These are phyloP conservation scores for Bombyx mori DNA, from an alignment of 1,140 invertebrate species.

Conservation along the genomic window DNA sequence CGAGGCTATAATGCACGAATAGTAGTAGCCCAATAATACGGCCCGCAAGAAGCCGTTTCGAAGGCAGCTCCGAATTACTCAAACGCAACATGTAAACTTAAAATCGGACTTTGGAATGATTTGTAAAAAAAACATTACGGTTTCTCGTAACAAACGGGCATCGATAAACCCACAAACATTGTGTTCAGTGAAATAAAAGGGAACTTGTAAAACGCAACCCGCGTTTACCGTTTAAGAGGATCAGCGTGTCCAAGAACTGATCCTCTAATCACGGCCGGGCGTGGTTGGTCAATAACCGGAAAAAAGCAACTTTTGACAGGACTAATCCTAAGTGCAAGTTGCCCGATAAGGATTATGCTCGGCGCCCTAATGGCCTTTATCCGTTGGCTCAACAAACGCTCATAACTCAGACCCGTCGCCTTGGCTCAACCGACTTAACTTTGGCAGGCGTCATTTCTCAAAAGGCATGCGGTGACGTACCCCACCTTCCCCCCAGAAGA, in stretches of 20 bases:
- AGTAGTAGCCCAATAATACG: conserved; percentile 25
- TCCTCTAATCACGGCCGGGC: conserved; percentile 60
- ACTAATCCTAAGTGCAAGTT: conserved; percentile 69
- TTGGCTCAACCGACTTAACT: conserved; percentile 68
- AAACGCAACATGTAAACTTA: too few relatives aligned
- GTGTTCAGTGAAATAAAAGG: too few relatives aligned
- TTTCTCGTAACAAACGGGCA: too few relatives aligned
- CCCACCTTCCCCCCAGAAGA: conserved; percentile 35
- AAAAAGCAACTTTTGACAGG: conserved; percentile 67
- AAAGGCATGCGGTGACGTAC: conserved; percentile 61
- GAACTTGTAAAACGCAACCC: too few relatives aligned
- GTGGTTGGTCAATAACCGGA: conserved; percentile 45
- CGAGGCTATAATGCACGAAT: conserved; percentile 37
- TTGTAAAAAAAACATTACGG: too few relatives aligned
- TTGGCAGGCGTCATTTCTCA: conserved; percentile 70
- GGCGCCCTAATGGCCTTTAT: conserved; percentile 64
- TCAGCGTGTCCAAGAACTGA: conserved; percentile 16
- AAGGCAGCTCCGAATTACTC: conserved; percentile 27
- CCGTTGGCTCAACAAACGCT: conserved; percentile 63
- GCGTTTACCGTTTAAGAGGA: too few relatives aligned
- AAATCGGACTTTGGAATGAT: too few relatives aligned
- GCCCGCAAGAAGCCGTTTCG: conserved; percentile 31
- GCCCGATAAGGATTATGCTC: conserved; percentile 66
- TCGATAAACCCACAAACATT: too few relatives aligned
- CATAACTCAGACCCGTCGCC: conserved; percentile 57